Percentiles rank a stretch among this genome's conserved stretches.
These are phyloP conservation scores for Pentamera pediparva DNA, from an alignment of 53 echinoderm and acorn worm species.

Conservation along the genomic window DNA sequence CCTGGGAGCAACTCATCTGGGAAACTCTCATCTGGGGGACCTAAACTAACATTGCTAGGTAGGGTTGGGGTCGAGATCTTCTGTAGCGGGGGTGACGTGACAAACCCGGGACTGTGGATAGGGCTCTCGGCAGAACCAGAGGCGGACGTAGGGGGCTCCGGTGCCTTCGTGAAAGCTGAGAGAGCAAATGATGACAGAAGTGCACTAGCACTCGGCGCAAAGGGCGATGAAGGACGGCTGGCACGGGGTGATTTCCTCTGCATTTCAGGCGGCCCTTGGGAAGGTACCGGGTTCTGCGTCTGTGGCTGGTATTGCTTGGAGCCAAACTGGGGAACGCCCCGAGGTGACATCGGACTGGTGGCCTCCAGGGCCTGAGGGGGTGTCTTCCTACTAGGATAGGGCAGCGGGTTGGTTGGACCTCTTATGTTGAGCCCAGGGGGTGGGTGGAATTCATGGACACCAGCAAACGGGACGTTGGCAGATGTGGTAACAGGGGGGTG, in stretches of 20 bases:
- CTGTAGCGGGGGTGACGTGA: constrained; percentile 25
- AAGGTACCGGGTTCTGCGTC: not conserved
- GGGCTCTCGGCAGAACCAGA: constrained; percentile 28
- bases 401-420: constrained; percentile 19
- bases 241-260: constrained; percentile 11
- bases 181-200: constrained; percentile 87
- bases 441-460: constrained; percentile 38
- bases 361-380: not conserved
- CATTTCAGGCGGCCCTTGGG: constrained; percentile 12
- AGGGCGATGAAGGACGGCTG: constrained; percentile 13
- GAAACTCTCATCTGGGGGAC: not conserved
- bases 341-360: constrained; percentile 15
- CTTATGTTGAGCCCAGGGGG: constrained; percentile 13
- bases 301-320: constrained; percentile 39
- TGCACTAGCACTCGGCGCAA: constrained; percentile 77
- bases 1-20: not conserved
- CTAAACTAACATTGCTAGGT: not conserved
- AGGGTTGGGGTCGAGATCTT: not conserved
- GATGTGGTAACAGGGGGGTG: not conserved
- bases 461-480: constrained; percentile 11
- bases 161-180: constrained; percentile 67
- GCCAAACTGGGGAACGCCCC: constrained; percentile 32
- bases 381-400: constrained; percentile 17
- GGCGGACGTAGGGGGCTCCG: constrained; percentile 2
- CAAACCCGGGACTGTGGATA: constrained; percentile 8